phyloP scores from a whole-genome alignment of 2,797 vertebrate genomes.

The Erethizon dorsatum region DNA sequence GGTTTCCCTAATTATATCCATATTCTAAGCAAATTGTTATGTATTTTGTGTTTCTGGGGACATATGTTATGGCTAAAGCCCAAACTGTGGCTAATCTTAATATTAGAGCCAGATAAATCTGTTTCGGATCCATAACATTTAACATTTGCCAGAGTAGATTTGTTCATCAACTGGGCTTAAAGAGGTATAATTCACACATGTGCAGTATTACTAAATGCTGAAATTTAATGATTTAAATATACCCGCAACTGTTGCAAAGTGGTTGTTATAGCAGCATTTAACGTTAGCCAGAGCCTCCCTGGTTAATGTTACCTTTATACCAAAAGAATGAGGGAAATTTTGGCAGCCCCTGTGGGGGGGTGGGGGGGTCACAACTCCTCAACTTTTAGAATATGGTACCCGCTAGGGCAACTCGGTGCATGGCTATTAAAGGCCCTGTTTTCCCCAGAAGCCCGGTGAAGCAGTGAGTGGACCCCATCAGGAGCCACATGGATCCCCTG shows the following conservation, averaged over 20 bases:
- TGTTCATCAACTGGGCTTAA: slow-evolving; percentile 83
- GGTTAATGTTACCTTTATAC: slow-evolving; percentile 70
- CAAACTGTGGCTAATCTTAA: slow-evolving; percentile 87
- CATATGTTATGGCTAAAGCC: slow-evolving; percentile 83
- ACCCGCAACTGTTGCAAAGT: slow-evolving; percentile 70
- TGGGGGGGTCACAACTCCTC: not conserved
- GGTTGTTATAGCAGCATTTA: slow-evolving; percentile 66
- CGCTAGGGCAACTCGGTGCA: rapidly evolving
- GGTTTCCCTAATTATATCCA: slow-evolving; percentile 75
- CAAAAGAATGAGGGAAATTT: slow-evolving; percentile 56
- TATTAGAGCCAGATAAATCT: slow-evolving; percentile 86
- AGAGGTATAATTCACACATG: slow-evolving; percentile 85
- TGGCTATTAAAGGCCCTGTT: not conserved
- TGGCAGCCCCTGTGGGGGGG: slow-evolving; percentile 33
- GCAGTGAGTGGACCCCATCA: not conserved
- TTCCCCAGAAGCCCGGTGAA: not conserved
- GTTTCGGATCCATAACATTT: slow-evolving; percentile 82
- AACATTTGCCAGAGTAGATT: slow-evolving; percentile 84
- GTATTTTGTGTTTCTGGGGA: slow-evolving; percentile 82
- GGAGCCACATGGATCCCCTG: not conserved
- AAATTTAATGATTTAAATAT: slow-evolving; percentile 82
- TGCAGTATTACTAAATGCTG: slow-evolving; percentile 81
- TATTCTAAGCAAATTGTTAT: slow-evolving; percentile 78
- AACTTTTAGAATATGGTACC: not conserved
- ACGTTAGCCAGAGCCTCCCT: slow-evolving; percentile 79